Conservation (phyloP, 92 coral and sea anemone genomes). For the Palythoa caribaeorum region DNA sequence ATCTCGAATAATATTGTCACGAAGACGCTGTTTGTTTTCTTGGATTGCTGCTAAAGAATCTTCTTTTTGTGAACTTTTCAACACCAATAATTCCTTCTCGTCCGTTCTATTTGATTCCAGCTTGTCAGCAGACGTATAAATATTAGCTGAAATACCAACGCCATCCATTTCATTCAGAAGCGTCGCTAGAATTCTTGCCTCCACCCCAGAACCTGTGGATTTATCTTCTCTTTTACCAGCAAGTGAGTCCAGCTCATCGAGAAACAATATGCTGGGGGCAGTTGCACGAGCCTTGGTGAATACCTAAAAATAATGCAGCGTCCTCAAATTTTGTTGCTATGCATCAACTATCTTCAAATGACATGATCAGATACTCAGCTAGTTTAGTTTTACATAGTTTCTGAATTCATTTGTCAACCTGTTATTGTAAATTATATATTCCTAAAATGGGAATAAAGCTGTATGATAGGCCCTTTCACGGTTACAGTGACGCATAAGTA, state of each 20-base stretch:
- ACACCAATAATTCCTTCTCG: neutral
- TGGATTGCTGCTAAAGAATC: neutral
- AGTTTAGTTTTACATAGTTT: no score
- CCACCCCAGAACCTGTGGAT: conserved; percentile 68
- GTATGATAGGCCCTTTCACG: no score
- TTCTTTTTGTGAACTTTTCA: neutral
- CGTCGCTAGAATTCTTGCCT: conserved; percentile 85
- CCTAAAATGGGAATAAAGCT: no score
- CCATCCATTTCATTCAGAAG: conserved; percentile 99
- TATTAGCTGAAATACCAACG: conserved; percentile 88
- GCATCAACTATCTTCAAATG: no score
- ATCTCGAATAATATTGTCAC: conserved; percentile 59
- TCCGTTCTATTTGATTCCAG: neutral
- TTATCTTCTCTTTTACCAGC: conserved; percentile 85
- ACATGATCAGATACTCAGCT: no score
- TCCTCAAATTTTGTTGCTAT: no score
- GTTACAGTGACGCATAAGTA: no score
- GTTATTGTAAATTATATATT: no score
- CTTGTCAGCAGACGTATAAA: conserved; percentile 68
- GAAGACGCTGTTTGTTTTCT: neutral
- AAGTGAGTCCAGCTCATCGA: conserved; percentile 93
- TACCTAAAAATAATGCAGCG: conserved; percentile 56
- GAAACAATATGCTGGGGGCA: conserved; percentile 91
- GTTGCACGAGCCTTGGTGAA: conserved; percentile 95
- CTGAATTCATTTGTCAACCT: no score